phyloP scores from a whole-genome alignment of 2,888 invertebrate species.

The Heliconius erato region DNA sequence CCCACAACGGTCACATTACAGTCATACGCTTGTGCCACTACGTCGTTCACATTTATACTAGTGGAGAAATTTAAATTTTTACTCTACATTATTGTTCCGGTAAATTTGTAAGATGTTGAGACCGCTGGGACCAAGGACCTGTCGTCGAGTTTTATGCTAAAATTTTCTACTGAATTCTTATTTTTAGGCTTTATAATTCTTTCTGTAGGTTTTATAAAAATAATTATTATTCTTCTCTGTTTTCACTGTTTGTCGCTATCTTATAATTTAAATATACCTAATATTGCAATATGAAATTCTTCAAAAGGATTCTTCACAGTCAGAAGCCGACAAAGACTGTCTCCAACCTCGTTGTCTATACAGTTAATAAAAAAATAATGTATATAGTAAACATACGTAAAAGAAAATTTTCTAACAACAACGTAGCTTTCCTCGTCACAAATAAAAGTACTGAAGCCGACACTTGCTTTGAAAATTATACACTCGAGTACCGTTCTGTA shows the following conservation, averaged over 20 bases:
- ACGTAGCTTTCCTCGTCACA: not conserved
- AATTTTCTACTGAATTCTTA: conserved; percentile 8
- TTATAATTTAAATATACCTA: no score
- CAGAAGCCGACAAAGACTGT: not conserved
- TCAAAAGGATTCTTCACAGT: no score
- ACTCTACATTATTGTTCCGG: conserved; percentile 50
- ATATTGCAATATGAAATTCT: no score
- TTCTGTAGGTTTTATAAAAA: no score
- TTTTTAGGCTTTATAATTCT: not conserved
- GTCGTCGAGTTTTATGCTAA: conserved; percentile 31
- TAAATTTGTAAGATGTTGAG: conserved; percentile 44
- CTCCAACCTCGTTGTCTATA: not conserved
- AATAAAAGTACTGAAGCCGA: conserved; percentile 18
- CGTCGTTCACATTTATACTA: not conserved
- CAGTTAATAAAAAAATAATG: not conserved
- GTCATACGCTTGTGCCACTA: no score
- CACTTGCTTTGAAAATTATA: conserved; percentile 34
- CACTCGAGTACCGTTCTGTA: conserved; percentile 22
- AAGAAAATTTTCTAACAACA: conserved; percentile 1
- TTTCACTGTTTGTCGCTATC: no score
- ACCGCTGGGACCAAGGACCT: conserved; percentile 34
- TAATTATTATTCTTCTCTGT: no score
- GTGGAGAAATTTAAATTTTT: conserved; percentile 50
- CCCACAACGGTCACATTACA: not conserved
- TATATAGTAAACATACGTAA: not conserved